Evolutionary conservation across 2,888 invertebrate genomes (phyloP).

Genomic region (Lepidocyrtoides sp.): DNA sequence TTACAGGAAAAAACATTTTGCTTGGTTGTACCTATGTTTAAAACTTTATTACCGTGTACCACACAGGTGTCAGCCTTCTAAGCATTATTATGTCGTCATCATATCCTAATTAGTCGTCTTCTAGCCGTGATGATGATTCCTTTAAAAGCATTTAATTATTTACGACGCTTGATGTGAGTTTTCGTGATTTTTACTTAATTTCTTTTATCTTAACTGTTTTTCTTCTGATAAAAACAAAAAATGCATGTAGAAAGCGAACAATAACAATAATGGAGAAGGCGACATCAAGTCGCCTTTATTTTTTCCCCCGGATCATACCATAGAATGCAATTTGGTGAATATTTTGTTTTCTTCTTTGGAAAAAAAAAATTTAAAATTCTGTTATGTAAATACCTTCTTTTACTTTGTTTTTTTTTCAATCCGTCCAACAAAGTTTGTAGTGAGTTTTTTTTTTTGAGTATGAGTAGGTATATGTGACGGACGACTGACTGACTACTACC

Average conservation of each 20-base stretch:
- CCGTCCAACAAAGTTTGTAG: not conserved
- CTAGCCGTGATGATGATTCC: too few species aligned
- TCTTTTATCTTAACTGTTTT: not conserved
- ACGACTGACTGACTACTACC: not conserved
- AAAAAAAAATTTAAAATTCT: not conserved
- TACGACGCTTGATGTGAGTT: not conserved
- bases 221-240: not conserved
- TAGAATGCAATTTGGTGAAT: not conserved
- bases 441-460: too few species aligned
- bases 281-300: slow-evolving; percentile 1
- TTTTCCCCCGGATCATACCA: not conserved
- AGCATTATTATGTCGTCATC: not conserved
- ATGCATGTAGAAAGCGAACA: too few species aligned
- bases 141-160: slow-evolving; percentile 31
- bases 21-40: too few species aligned
- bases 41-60: not conserved
- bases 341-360: not conserved
- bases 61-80: slow-evolving; percentile 12
- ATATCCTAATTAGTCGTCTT: slow-evolving; percentile 25
- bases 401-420: not conserved
- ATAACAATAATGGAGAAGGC: not conserved
- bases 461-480: too few species aligned
- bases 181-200: not conserved
- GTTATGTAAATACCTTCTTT: not conserved
- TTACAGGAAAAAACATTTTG: not conserved